Percentiles rank a stretch among this genome's conserved stretches.
phyloP scores from a whole-genome alignment of 2,888 invertebrate species.

The Biston betularia region DNA sequence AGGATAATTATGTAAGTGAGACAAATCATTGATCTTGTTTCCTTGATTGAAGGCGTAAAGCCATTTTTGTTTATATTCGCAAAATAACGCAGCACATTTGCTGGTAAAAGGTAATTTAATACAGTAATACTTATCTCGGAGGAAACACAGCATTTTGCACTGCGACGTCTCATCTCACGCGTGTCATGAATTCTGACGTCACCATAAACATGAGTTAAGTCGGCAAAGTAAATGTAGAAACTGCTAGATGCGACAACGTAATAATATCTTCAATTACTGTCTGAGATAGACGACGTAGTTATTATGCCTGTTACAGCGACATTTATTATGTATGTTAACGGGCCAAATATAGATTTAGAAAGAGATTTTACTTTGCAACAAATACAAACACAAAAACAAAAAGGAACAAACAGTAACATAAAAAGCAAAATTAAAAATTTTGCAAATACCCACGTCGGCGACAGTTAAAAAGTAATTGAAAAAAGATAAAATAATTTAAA shows the following conservation, averaged over 20 bases:
- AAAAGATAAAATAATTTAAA: too few species aligned
- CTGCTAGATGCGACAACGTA: constrained; percentile 28
- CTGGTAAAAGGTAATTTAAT: constrained; percentile 21
- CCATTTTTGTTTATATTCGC: background rate
- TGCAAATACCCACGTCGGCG: too few species aligned
- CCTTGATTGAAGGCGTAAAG: too few species aligned
- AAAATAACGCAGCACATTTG: constrained; percentile 8
- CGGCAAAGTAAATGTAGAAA: constrained; percentile 12
- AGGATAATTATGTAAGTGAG: too few species aligned
- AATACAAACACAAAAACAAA: too few species aligned
- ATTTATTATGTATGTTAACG: background rate
- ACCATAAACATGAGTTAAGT: constrained; percentile 42
- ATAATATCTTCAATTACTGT: constrained; percentile 12
- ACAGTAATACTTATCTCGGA: constrained; percentile 33
- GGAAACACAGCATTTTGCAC: constrained; percentile 39
- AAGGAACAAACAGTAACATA: too few species aligned
- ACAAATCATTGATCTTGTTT: too few species aligned
- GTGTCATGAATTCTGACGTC: constrained; percentile 44
- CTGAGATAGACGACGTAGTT: constrained; percentile 5
- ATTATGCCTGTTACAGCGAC: background rate
- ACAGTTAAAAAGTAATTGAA: too few species aligned
- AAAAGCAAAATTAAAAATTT: too few species aligned
- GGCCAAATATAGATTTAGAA: background rate
- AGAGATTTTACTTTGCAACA: too few species aligned
- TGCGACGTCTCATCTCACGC: constrained; percentile 40